phyloP scores from a whole-genome alignment of 30 jellyfish, hydroid and myxozoan species.

The Cassiopea andromeda region DNA sequence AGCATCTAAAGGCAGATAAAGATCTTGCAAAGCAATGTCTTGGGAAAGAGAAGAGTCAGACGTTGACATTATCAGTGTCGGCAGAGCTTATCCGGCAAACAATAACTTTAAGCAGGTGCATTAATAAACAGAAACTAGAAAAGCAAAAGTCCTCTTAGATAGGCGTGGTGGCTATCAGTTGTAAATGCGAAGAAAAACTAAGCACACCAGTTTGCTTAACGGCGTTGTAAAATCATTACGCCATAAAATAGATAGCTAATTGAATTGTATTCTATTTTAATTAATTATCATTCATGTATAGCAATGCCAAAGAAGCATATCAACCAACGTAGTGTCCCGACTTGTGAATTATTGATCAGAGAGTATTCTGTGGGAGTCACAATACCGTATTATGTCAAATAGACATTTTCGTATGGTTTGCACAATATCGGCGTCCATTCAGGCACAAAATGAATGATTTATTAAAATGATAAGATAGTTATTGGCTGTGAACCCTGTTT shows the following conservation, averaged over 20 bases:
- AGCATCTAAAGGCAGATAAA: background rate
- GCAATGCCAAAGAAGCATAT: background rate
- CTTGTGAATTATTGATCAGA: background rate
- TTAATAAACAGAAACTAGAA: background rate
- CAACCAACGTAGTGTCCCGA: background rate
- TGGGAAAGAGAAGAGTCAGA: background rate
- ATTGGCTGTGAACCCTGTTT: background rate
- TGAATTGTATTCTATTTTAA: background rate
- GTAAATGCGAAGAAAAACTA: background rate
- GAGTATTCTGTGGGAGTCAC: background rate
- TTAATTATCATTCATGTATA: background rate
- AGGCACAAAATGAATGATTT: slow-evolving; percentile 18
- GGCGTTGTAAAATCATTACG: background rate
- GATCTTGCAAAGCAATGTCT: background rate
- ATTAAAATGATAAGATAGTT: background rate
- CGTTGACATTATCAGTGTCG: background rate
- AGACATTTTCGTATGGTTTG: background rate
- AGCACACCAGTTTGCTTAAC: background rate
- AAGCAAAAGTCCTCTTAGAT: background rate
- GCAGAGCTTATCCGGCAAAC: background rate
- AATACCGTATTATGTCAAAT: background rate
- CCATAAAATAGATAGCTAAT: background rate
- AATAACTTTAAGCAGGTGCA: background rate
- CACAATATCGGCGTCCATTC: slow-evolving; percentile 51
- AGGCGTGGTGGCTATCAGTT: background rate